Base-by-base conservation (phyloP, 2,888 invertebrate genomes). In the Sinotaia quadrata region DNA sequence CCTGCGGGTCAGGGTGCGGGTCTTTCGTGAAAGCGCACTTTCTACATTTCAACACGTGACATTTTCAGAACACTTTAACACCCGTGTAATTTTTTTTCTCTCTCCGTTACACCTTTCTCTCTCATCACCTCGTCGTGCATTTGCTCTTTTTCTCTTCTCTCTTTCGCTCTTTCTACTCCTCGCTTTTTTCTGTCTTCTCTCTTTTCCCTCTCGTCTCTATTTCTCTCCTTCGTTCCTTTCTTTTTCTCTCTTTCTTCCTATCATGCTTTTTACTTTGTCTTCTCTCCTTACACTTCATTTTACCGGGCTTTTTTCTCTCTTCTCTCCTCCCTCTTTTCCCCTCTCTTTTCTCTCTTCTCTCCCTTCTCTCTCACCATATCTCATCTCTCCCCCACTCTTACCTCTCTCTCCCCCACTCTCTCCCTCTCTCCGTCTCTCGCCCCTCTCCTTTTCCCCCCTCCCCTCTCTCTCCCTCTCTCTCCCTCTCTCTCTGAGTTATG, bases 321-420 rank as follows among this genome's bases (percentile, higher is more conserved):
- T 24, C 5, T 41, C 41, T 41, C 10, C 10, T 41, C 18, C 41
- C 18, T 41, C 18, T 18, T 18, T 41, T 18, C 18, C 41, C 41
- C 41, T 41, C 41, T 18, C 41, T 41, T 41, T 18, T 18, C 18
- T 41, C 8, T 24, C 47, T 24, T 18, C n/a, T 24, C 47, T 7
- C 12, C 47, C 47, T 18, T 8, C 47, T 18, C n/a, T n/a, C n/a
- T n/a, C n/a, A 18, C 47, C 12, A 47, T 15, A n/a, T 47, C 47
- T 47, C 24, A 47, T 47, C 47, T 2, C 47, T 47, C 33, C 36
- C 5, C 27, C 21, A 10, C 24, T 8, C 27, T 31, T 56, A 5
- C 41, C 56, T 56, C 47, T 56, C 62, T 31, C 57, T 54, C 2
- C 33, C 34, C 56, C 31, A 54, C 31, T 60, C 24, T 61, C 12